Evolutionary conservation across 2,888 invertebrate species (phyloP).

Genomic region (Lampropteryx suffumata): DNA sequence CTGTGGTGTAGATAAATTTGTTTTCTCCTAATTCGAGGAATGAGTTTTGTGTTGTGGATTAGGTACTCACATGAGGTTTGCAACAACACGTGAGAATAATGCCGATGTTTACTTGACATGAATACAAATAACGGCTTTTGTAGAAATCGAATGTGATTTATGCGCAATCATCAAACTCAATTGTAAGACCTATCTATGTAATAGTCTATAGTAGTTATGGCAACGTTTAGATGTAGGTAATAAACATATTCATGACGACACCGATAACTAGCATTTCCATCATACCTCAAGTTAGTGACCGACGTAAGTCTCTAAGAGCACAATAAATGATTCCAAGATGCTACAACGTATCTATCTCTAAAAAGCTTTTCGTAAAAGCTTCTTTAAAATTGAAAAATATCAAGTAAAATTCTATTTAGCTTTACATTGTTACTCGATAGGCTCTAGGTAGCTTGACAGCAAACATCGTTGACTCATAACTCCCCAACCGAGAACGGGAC

Average conservation of each 20-base stretch:
- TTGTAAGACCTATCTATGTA: too few relatives aligned
- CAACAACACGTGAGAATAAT: constrained; percentile 51
- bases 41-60: constrained; percentile 40
- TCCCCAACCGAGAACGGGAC: constrained; percentile 1
- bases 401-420: neutral
- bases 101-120: constrained; percentile 45
- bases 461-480: constrained; percentile 8
- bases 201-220: too few relatives aligned
- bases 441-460: constrained; percentile 1
- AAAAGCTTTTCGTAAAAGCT: too few relatives aligned
- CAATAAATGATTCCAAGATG: too few relatives aligned
- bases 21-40: constrained; percentile 49
- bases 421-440: neutral
- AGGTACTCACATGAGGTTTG: constrained; percentile 47
- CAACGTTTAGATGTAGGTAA: too few relatives aligned
- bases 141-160: constrained; percentile 41
- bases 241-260: too few relatives aligned
- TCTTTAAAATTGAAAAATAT: neutral
- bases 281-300: too few relatives aligned
- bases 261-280: too few relatives aligned
- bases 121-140: constrained; percentile 36
- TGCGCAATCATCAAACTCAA: neutral
- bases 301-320: too few relatives aligned
- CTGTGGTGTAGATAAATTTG: constrained; percentile 38
- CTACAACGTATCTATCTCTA: too few relatives aligned